phyloP scores from a whole-genome alignment of 2,797 vertebrate species.

The Oophaga sylvatica region DNA sequence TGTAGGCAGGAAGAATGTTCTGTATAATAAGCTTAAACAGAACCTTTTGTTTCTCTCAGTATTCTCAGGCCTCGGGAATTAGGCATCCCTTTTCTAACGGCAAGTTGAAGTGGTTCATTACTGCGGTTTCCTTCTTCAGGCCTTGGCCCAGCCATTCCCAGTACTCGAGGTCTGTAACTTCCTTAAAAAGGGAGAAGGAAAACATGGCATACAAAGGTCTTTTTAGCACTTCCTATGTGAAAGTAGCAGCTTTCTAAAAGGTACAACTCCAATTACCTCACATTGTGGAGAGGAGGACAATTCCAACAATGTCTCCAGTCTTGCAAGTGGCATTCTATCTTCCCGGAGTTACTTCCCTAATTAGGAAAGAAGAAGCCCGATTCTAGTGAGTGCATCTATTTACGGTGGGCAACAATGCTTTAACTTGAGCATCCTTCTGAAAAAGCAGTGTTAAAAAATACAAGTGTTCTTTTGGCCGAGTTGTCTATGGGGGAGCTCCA shows the following conservation, averaged over 20 bases:
- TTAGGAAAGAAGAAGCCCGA: constrained; percentile 96
- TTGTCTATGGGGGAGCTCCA: constrained; percentile 78
- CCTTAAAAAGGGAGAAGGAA: constrained; percentile 96
- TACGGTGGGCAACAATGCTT: constrained; percentile 85
- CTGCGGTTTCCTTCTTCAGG: constrained; percentile 88
- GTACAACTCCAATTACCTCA: constrained; percentile 99
- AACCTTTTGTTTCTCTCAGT: constrained; percentile 97
- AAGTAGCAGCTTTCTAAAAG: constrained; percentile 99
- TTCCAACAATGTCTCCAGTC: constrained; percentile 80
- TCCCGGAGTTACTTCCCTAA: constrained; percentile 94
- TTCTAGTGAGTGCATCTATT: constrained; percentile 89
- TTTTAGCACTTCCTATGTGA: constrained; percentile 99
- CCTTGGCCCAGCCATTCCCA: constrained; percentile 92
- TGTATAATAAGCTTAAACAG: constrained; percentile 99
- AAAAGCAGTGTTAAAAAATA: constrained; percentile 87
- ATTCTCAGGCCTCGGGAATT: constrained; percentile 96
- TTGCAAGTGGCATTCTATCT: constrained; percentile 87
- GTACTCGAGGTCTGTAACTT: constrained; percentile 94
- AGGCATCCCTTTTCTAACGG: constrained; percentile 94
- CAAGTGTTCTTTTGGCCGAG: constrained; percentile 88
- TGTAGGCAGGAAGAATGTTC: constrained; percentile 96
- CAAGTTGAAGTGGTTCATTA: constrained; percentile 99
- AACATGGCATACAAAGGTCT: constrained; percentile 99
- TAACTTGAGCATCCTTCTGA: constrained; percentile 88
- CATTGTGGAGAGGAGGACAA: constrained; percentile 89